Evolutionary conservation across 2,113 vertebrate genomes (phyloP).

Genomic region (Hiodon tergisus): DNA sequence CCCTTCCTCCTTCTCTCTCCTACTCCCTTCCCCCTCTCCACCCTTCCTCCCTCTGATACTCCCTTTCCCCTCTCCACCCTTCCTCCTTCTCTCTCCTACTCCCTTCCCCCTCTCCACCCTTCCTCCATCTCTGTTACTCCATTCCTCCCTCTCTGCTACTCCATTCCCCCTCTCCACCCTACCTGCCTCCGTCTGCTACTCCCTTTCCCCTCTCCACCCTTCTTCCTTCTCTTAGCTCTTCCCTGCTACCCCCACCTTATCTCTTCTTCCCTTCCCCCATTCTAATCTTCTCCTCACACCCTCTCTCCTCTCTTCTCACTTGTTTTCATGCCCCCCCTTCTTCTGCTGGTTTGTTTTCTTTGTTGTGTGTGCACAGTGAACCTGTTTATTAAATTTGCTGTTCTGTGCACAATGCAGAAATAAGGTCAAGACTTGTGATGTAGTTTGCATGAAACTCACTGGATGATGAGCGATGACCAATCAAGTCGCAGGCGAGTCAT

Average conservation of each 20-base stretch:
- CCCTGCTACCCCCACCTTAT: background rate
- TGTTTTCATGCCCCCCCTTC: background rate
- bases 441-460: background rate
- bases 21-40: background rate
- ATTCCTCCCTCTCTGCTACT: conserved; percentile 2
- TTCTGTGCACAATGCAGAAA: background rate
- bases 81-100: conserved; percentile 10
- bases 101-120: background rate
- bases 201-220: background rate
- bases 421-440: conserved; percentile 4
- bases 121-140: background rate
- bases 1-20: conserved; percentile 15
- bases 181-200: background rate
- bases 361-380: background rate
- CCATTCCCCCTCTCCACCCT: background rate
- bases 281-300: background rate
- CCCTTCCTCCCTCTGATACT: background rate
- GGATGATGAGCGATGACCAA: background rate
- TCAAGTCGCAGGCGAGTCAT: background rate
- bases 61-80: background rate
- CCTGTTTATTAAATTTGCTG: background rate
- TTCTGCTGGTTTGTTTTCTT: background rate
- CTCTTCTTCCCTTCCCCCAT: conserved; percentile 37
- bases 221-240: conserved; percentile 8
- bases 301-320: too few species aligned